Conservation (phyloP, 2,113 vertebrate genomes). For the Pterocles orientalis region DNA sequence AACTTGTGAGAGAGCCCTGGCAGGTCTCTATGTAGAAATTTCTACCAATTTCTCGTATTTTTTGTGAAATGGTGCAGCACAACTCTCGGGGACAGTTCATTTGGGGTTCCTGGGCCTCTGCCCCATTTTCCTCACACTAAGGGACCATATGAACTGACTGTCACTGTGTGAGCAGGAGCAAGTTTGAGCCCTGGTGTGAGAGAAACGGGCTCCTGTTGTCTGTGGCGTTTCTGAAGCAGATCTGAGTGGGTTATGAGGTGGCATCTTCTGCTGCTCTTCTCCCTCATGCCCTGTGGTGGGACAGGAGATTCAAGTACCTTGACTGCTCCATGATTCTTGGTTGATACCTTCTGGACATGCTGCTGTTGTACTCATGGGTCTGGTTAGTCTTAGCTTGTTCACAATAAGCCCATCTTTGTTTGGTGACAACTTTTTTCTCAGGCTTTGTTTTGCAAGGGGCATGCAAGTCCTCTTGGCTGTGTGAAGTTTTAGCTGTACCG, state of each 20-base stretch:
- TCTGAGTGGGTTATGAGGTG: neutral
- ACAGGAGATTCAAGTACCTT: neutral
- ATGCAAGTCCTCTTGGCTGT: neutral
- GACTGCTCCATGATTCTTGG: accelerated
- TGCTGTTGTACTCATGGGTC: neutral
- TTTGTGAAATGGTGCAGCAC: neutral
- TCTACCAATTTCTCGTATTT: neutral
- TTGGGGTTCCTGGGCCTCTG: neutral
- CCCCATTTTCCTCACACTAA: neutral
- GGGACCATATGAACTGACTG: neutral
- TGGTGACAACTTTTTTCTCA: neutral
- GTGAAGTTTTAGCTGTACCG: neutral
- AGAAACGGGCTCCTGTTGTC: neutral
- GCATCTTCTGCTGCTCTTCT: neutral
- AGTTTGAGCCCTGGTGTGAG: accelerated
- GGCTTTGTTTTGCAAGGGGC: neutral
- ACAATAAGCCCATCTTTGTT: neutral
- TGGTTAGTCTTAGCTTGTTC: neutral
- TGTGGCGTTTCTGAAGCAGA: neutral
- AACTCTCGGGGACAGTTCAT: neutral
- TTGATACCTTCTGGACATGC: neutral
- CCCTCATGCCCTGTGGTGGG: accelerated
- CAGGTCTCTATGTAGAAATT: neutral
- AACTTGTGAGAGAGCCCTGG: neutral
- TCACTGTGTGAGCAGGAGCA: accelerated